Conservation (phyloP, 37 sponge, comb jelly and placozoan species). For the Agelas oroides region DNA sequence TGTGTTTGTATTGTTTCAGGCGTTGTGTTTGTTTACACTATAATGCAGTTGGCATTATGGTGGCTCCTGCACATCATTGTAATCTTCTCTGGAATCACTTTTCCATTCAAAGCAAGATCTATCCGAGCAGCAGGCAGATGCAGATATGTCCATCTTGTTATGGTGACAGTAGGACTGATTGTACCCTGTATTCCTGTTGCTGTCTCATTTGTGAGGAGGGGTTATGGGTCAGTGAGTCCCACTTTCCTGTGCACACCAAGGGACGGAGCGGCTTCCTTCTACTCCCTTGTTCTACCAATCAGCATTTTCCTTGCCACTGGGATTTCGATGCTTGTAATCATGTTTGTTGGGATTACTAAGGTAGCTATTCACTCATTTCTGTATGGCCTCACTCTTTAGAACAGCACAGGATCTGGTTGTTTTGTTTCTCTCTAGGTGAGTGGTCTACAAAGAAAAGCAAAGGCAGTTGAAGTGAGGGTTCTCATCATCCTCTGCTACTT, state of each 20-base stretch:
- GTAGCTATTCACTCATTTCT: too few species aligned
- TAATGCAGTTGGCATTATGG: neutral
- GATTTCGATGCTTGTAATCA: neutral
- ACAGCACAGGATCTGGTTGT: too few species aligned
- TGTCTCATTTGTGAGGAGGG: neutral
- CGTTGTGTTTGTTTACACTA: neutral
- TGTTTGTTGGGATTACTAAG: neutral
- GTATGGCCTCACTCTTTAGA: too few species aligned
- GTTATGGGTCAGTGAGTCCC: neutral
- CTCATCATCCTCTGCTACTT: too few species aligned
- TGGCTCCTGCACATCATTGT: neutral
- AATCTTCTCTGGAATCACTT: neutral
- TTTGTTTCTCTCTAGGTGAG: too few species aligned
- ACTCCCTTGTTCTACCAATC: conserved; percentile 7
- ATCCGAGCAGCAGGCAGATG: neutral
- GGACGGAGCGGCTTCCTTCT: neutral
- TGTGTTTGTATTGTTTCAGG: neutral
- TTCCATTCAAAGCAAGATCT: neutral
- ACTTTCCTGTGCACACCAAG: neutral
- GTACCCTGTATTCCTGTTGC: neutral
- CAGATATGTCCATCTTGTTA: neutral
- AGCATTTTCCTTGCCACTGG: neutral
- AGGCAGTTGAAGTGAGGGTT: too few species aligned
- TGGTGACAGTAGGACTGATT: too few species aligned
- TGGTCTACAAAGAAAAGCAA: too few species aligned